Evolutionary conservation across 92 coral and sea anemone genomes (phyloP), one percentile per base, ranked within the genome.

Genomic region (Porites rus): DNA sequence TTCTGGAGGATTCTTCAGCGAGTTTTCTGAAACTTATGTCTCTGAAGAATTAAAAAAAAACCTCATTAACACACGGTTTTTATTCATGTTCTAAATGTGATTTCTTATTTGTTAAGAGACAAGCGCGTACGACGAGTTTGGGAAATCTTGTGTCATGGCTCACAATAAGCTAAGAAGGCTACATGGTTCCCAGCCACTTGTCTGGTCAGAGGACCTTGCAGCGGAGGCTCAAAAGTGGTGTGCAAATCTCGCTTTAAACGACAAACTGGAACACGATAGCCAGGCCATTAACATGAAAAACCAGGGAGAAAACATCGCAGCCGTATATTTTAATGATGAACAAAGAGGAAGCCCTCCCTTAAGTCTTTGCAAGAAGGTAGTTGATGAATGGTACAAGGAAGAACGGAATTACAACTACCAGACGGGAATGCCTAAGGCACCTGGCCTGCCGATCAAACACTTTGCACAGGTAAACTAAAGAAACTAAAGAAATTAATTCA

Each of bases 251-350:
- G 95, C 98, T 0, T 52, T 84, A 16, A 72, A 80, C 0, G 91
- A 90, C 76, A 73, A 69, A 28, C 85, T 96, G 76, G 83, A 85
- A 1, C 95, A 96, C 84, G 97, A 94, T 77, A 78, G 71, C 72
- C 79, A 54, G 14, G 79, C 91, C 7, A 81, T 94, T 54, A 74
- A 80, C 22, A 46, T 80, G 68, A 80, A 92, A 72, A 63, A 92
- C 68, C 83, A 92, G 73, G 98, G 98, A 18, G 98, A 96, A 79
- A 96, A 92, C 52, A 83, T 96, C 51, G 98, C 95, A 13, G 93
- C 88, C 80, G 81, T 92, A 25, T 14, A 69, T 10, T 92, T 88
- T 0, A 72, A 86, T 56, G 88, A 80, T 87, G 31, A 28, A 28
- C 31, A 28, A 28, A 28, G 31, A 28, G 31, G 31, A 69, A 92